Evolutionary conservation across 2,113 vertebrate genomes (phyloP), one percentile per base, ranked within the genome.

Genomic region (Gasterosteus nipponicus): DNA sequence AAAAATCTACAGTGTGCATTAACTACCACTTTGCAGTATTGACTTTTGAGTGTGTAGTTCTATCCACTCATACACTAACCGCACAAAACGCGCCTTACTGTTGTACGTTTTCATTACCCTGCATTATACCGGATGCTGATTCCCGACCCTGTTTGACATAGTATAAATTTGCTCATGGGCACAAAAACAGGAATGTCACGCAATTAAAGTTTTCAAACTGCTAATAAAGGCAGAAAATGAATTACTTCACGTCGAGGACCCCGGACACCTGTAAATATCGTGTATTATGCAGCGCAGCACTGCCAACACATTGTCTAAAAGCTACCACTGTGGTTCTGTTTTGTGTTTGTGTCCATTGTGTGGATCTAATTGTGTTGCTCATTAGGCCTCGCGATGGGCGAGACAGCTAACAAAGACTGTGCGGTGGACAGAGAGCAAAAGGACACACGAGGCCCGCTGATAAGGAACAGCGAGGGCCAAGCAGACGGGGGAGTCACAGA

Each of bases 371-470:
- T 11, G 47, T 35, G 67, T 57, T 54, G 65, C 81, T 77, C 69
- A 80, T 71, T 71, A 63, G 71, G 77, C 73, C 77, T 73, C 85
- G 61, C 39, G 2, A 82, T 67, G 84, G 69, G 84, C 3, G 39
- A 80, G 62, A 73, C 74, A 29, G 44, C 61, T 85, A 73, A 75
- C 58, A 82, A 79, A 70, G 77, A 61, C 80, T 39, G 77, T 7
- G 38, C 69, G 58, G 79, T 64, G 83, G 81, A 82, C 87, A 77
- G 76, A 80, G 69, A 82, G 82, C 78, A 69, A 66, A 46, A 73
- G 66, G 71, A 84, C 75, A 74, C 75, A 67, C 69, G 2, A 65
- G 58, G 76, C 82, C 75, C 26, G 19, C 73, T 69, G 77, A 76
- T 73, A 31, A 41, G 76, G 61, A 72, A 73, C 71, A 53, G 74